phyloP scores from a whole-genome alignment of 2,113 vertebrate species.

The Hyperopisus bebe region DNA sequence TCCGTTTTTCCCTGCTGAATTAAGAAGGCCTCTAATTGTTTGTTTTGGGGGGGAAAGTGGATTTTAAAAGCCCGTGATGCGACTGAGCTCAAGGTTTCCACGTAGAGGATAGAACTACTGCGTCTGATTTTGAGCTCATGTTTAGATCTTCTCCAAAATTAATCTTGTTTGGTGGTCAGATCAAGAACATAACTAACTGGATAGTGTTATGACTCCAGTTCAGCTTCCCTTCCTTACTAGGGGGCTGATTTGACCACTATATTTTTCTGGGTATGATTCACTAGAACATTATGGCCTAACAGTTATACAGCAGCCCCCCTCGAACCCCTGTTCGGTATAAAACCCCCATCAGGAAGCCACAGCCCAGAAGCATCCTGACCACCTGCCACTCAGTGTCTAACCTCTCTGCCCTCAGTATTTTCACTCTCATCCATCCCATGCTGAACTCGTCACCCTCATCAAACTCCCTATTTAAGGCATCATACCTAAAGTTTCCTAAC shows the following conservation, averaged over 20 bases:
- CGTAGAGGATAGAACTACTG: neutral
- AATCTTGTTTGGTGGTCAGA: neutral
- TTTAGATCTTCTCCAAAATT: neutral
- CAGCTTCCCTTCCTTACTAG: neutral
- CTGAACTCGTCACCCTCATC: neutral
- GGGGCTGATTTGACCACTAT: neutral
- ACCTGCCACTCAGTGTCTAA: neutral
- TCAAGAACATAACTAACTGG: neutral
- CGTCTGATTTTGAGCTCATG: neutral
- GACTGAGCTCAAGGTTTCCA: neutral
- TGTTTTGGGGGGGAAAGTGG: neutral
- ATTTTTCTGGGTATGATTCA: neutral
- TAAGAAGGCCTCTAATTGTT: neutral
- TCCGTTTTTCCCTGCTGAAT: neutral
- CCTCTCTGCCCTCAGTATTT: neutral
- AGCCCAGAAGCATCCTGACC: neutral
- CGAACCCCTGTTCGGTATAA: neutral
- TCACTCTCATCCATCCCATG: neutral
- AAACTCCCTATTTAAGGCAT: neutral
- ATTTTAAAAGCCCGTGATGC: constrained; percentile 8
- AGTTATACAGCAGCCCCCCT: neutral
- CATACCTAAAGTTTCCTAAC: neutral
- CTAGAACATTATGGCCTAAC: neutral
- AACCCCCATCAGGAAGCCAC: neutral
- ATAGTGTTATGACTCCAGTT: neutral